A percentile compares a stretch with the other conserved stretches of the same genome.
Conservation (phyloP, 2,113 vertebrate species). For the Holacanthus passer region DNA sequence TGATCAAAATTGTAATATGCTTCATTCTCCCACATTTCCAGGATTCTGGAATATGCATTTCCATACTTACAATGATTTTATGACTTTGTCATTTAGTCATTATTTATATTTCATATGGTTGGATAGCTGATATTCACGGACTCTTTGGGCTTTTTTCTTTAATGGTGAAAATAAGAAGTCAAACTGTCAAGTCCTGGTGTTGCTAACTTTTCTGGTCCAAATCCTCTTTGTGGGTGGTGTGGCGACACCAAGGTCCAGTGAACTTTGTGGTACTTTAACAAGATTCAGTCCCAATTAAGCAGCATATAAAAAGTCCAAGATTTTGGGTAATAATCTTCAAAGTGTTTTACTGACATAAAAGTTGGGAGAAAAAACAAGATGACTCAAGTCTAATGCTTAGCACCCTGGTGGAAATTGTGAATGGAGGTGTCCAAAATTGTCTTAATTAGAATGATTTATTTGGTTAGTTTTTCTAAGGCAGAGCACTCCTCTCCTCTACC, state of each 20-base stretch:
- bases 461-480: not conserved
- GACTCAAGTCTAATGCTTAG: not conserved
- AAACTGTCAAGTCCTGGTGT: not conserved
- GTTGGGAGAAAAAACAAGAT: not conserved
- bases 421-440: not conserved
- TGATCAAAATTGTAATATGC: not conserved
- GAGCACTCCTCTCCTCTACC: not conserved
- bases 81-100: not conserved
- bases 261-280: not conserved
- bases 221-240: not conserved
- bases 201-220: not conserved
- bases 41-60: not conserved
- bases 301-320: not conserved
- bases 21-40: not conserved
- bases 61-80: not conserved
- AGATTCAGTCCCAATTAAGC: constrained; percentile 25
- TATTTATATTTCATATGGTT: not conserved
- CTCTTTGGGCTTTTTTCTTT: not conserved
- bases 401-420: not conserved
- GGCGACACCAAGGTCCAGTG: not conserved
- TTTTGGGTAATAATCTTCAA: not conserved
- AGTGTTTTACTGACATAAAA: not conserved
- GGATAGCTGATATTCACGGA: too few species aligned
- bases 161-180: not conserved
- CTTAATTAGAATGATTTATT: constrained; percentile 52